Evolutionary conservation across 2,797 vertebrate species (phyloP).

Genomic region (Apogon hyalosoma): DNA sequence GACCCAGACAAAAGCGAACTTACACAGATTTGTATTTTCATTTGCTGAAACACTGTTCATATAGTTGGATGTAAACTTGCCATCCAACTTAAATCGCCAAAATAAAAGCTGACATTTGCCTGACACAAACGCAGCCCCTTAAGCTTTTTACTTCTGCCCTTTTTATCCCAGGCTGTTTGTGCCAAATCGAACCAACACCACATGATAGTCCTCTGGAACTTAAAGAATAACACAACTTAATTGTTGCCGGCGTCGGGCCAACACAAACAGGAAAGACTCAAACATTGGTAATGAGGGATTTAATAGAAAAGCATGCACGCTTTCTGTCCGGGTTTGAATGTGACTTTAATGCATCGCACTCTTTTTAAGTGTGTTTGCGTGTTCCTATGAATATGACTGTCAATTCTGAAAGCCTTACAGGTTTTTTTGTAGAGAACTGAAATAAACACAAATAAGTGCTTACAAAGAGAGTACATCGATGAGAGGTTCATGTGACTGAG

Average conservation of each 20-base stretch:
- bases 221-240: constrained; percentile 18
- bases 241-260: constrained; percentile 13
- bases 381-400: too few relatives aligned
- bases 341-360: background rate
- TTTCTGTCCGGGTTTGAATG: background rate
- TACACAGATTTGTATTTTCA: too few relatives aligned
- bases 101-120: background rate
- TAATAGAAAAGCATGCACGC: background rate
- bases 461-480: background rate
- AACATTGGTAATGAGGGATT: constrained; percentile 1
- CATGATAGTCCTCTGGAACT: constrained; percentile 22
- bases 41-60: background rate
- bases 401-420: too few relatives aligned
- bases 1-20: too few relatives aligned
- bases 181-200: background rate
- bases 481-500: background rate
- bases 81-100: background rate
- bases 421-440: background rate
- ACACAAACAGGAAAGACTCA: constrained; percentile 12
- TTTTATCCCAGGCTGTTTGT: background rate
- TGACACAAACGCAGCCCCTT: background rate
- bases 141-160: background rate
- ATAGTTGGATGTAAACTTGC: background rate
- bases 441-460: background rate
- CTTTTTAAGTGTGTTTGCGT: background rate